A percentile compares a stretch with the other conserved stretches of the same genome.
Evolutionary conservation across 2,113 vertebrate species (phyloP).

Genomic region (Albula glossodonta): DNA sequence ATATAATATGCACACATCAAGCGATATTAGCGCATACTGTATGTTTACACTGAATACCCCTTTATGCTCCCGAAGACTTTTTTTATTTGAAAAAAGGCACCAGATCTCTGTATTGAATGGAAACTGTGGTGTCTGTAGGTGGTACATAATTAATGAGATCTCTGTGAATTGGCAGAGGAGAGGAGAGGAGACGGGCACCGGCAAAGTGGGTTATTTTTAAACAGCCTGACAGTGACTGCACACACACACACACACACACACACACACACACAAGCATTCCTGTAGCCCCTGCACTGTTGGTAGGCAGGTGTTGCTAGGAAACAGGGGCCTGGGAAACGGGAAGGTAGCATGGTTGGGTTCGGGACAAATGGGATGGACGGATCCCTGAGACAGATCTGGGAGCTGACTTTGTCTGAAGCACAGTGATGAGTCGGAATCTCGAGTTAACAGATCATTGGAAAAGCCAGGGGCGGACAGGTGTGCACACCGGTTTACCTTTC

Average conservation of each 20-base stretch:
- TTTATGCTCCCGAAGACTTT: not conserved
- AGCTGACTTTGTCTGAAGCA: conserved; percentile 18
- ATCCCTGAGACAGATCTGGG: conserved; percentile 28
- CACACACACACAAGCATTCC: conserved; percentile 2
- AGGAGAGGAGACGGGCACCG: not conserved
- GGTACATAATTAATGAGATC: not conserved
- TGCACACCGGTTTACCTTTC: too few relatives aligned
- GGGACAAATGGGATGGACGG: conserved; percentile 39
- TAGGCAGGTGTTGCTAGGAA: conserved; percentile 47
- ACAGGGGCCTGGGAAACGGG: conserved; percentile 27
- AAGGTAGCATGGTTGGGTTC: conserved; percentile 19
- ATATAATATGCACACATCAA: not conserved
- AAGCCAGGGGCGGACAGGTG: too few relatives aligned
- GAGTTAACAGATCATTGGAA: not conserved
- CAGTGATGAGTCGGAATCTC: conserved; percentile 6
- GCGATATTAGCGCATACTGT: not conserved
- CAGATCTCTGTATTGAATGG: not conserved
- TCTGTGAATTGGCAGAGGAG: not conserved
- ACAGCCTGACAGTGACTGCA: not conserved
- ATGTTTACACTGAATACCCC: not conserved
- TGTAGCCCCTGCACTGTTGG: conserved; percentile 22
- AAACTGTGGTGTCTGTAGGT: not conserved
- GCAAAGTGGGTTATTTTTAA: not conserved
- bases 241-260: not conserved
- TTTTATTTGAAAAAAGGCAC: not conserved